Evolutionary conservation across 2,888 invertebrate genomes (phyloP).

Genomic region (Callyntrura guangdongensis): DNA sequence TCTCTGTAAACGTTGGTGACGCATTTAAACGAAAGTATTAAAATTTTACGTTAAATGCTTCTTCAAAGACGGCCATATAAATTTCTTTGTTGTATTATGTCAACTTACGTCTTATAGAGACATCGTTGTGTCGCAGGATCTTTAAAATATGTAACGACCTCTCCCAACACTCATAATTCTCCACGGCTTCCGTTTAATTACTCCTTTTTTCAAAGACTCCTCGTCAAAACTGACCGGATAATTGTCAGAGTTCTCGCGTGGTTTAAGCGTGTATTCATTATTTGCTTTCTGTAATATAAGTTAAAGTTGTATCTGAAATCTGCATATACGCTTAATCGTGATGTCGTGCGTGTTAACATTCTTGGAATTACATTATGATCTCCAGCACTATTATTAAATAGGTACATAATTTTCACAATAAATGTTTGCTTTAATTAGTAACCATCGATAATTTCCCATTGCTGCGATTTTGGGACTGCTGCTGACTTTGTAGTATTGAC

Average conservation of each 20-base stretch:
- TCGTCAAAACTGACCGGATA: conserved; percentile 81
- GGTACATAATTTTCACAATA: neutral
- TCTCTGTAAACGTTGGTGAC: conserved; percentile 57
- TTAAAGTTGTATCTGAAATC: neutral
- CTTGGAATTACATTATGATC: neutral
- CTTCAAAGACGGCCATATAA: too few species aligned
- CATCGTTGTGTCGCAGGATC: conserved; percentile 73
- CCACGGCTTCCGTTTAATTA: conserved; percentile 77
- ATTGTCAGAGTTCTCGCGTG: conserved; percentile 79
- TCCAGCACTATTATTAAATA: neutral
- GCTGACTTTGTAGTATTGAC: conserved; percentile 70
- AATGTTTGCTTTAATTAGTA: neutral
- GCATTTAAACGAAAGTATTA: conserved; percentile 5
- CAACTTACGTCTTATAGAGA: conserved; percentile 78
- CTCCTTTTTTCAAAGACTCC: conserved; percentile 74
- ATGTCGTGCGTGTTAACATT: neutral
- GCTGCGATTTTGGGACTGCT: conserved; percentile 78
- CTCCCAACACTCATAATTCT: conserved; percentile 80
- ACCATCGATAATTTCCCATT: conserved; percentile 82
- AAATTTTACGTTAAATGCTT: neutral
- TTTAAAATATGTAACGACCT: conserved; percentile 80
- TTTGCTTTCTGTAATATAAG: conserved; percentile 57
- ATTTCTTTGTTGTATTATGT: neutral
- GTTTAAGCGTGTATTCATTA: conserved; percentile 74
- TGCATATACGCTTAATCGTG: neutral